Percentiles rank a stretch among this genome's conserved stretches.
Evolutionary conservation across 2,113 vertebrate genomes (phyloP).

Genomic region (Petrocephalus zakoni): DNA sequence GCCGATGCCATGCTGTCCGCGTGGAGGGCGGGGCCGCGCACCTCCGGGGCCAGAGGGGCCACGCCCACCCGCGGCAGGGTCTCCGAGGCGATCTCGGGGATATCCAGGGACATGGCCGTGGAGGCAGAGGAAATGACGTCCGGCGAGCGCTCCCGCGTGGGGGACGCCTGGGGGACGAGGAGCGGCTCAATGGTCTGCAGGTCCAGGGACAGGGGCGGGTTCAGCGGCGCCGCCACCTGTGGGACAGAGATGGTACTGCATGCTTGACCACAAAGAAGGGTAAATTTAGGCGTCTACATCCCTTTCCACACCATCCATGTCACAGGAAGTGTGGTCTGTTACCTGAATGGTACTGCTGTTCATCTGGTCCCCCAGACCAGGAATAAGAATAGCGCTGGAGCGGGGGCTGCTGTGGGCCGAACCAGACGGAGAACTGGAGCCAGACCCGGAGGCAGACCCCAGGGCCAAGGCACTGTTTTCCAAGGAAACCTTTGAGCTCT

Average conservation of each 20-base stretch:
- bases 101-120: conserved; percentile 90
- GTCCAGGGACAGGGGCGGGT: conserved; percentile 68
- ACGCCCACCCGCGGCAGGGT: conserved; percentile 70
- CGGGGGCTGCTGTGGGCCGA: conserved; percentile 69
- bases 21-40: conserved; percentile 50
- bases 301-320: neutral
- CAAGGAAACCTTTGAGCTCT: conserved; percentile 78
- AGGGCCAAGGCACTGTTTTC: conserved; percentile 65
- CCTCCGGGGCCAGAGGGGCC: conserved; percentile 53
- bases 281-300: neutral
- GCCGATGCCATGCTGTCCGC: conserved; percentile 90
- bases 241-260: conserved; percentile 24
- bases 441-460: conserved; percentile 39
- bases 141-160: conserved; percentile 85
- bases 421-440: neutral
- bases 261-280: neutral
- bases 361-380: conserved; percentile 67
- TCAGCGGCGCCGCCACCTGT: conserved; percentile 59
- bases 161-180: conserved; percentile 79
- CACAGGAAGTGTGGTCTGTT: conserved; percentile 7
- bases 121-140: conserved; percentile 97
- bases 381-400: conserved; percentile 71
- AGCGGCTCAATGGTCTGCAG: conserved; percentile 63
- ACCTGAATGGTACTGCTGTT: conserved; percentile 63
- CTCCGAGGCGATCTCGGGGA: conserved; percentile 94